Evolutionary conservation across 2,888 invertebrate species (phyloP).

Genomic region (Branchellion lobata): DNA sequence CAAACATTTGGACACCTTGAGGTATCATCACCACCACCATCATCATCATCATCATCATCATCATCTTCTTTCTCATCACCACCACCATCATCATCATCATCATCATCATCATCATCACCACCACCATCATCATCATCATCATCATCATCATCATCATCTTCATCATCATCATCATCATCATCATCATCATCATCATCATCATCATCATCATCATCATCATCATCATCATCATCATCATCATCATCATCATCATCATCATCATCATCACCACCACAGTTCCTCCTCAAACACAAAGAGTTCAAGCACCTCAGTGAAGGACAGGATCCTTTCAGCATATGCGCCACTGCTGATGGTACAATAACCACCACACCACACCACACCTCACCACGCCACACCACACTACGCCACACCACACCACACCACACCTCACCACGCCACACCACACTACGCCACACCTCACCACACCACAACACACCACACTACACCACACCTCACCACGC

Average conservation of each 20-base stretch:
- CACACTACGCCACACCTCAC: no score
- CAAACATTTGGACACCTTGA: constrained; percentile 85
- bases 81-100: constrained; percentile 6
- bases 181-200: no score
- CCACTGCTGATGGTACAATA: constrained; percentile 66
- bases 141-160: background rate
- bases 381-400: no score
- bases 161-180: no score
- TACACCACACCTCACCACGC: no score
- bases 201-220: constrained; percentile 4
- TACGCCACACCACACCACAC: no score
- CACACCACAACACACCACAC: no score
- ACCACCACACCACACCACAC: no score
- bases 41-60: background rate
- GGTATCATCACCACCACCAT: constrained; percentile 48
- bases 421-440: no score
- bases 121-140: background rate
- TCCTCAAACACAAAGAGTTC: constrained; percentile 73
- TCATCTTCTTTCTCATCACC: background rate
- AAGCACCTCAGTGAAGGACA: constrained; percentile 71
- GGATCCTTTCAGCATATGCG: constrained; percentile 71
- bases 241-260: constrained; percentile 10
- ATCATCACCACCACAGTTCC: constrained; percentile 63
- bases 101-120: constrained; percentile 9
- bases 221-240: constrained; percentile 8